Evolutionary conservation across 2,113 vertebrate genomes (phyloP).

Genomic region (Vombatus ursinus): DNA sequence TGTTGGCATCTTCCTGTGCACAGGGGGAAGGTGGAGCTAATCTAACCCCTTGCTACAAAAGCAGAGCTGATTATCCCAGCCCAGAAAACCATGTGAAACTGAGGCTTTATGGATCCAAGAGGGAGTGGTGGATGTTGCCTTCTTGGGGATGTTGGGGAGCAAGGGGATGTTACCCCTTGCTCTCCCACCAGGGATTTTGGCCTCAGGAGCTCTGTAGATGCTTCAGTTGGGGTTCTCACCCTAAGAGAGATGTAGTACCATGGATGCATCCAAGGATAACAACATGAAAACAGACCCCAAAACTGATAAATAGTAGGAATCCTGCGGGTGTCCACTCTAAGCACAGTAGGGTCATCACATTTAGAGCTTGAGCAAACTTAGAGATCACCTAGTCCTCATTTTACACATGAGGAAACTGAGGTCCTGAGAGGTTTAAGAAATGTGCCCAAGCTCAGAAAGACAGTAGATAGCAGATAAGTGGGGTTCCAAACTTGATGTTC

Average conservation of each 20-base stretch:
- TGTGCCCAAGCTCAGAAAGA: not conserved
- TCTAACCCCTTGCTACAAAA: not conserved
- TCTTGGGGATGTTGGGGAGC: too few relatives aligned
- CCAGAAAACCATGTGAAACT: slow-evolving; percentile 2
- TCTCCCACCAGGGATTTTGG: slow-evolving; percentile 12
- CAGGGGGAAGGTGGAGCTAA: slow-evolving; percentile 73
- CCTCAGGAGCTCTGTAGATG: not conserved
- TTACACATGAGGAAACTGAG: not conserved
- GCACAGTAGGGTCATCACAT: not conserved
- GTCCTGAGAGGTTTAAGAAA: not conserved
- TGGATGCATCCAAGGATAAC: not conserved
- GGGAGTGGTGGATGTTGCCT: slow-evolving; percentile 7
- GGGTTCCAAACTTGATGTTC: not conserved
- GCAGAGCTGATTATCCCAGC: not conserved
- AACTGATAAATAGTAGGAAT: not conserved
- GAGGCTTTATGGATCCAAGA: not conserved
- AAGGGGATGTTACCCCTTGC: too few relatives aligned
- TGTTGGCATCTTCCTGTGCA: slow-evolving; percentile 83
- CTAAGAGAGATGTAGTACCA: not conserved
- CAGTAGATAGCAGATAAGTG: not conserved
- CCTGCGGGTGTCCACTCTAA: not conserved
- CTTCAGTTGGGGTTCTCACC: not conserved
- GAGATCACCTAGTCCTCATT: not conserved
- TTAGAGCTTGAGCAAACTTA: not conserved
- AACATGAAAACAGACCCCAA: not conserved